These are phyloP conservation scores for Hipposideros larvatus DNA, from an alignment of 2,797 vertebrate species.

Conservation along the genomic window DNA sequence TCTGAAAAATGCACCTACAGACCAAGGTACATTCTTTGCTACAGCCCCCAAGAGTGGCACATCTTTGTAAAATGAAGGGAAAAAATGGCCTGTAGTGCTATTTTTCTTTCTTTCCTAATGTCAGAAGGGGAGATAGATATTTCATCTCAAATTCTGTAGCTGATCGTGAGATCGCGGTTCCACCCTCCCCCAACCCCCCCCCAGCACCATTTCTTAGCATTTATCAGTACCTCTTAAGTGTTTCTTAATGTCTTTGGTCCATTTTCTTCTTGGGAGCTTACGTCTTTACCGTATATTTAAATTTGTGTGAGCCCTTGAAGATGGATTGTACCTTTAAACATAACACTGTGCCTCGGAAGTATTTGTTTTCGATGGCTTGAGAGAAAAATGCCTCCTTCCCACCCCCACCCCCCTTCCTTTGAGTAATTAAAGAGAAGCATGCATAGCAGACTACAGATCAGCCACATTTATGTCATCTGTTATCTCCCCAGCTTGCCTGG, in stretches of 20 bases:
- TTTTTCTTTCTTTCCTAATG: not conserved
- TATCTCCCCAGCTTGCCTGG: not conserved
- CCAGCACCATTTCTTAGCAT: no score
- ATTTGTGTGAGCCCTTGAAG: not conserved
- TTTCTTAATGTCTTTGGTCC: not conserved
- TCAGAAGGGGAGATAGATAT: not conserved
- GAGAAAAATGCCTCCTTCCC: not conserved
- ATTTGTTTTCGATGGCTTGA: not conserved
- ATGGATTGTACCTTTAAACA: not conserved
- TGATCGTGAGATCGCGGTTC: not conserved
- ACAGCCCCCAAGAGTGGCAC: not conserved
- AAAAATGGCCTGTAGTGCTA: not conserved
- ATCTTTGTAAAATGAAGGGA: not conserved
- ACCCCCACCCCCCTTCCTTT: not conserved
- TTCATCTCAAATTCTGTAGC: not conserved
- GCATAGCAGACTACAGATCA: not conserved
- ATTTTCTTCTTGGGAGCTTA: slow-evolving; percentile 22
- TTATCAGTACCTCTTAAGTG: not conserved
- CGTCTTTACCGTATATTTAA: not conserved
- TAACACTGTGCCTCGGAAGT: not conserved
- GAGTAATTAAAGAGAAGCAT: not conserved
- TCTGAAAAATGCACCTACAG: not conserved
- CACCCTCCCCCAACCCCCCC: no score
- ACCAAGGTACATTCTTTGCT: not conserved
- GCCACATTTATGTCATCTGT: not conserved